Evolutionary conservation across 2,113 vertebrate species (phyloP).

Genomic region (Rousettus leschenaultii): DNA sequence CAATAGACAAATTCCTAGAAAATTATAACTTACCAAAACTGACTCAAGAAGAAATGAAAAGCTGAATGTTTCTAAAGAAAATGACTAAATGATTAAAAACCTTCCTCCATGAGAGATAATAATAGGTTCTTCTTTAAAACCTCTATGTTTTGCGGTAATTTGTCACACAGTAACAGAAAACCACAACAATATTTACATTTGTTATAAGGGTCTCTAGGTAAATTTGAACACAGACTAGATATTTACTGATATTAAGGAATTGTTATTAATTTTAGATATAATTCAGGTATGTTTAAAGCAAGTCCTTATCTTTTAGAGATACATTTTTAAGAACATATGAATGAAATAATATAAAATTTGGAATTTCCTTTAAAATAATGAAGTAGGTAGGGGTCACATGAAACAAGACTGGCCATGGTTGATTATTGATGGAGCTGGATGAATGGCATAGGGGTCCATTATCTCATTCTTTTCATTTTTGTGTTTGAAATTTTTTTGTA

Average conservation of each 20-base stretch:
- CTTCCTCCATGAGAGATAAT: background rate
- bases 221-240: background rate
- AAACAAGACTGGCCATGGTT: background rate
- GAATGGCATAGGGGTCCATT: background rate
- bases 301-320: background rate
- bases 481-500: background rate
- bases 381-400: background rate
- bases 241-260: background rate
- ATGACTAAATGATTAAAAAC: background rate
- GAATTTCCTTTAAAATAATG: background rate
- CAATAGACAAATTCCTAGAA: background rate
- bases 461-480: background rate
- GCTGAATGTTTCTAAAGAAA: background rate
- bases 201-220: background rate
- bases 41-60: background rate
- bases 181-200: background rate
- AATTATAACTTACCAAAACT: background rate
- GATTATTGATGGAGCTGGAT: background rate
- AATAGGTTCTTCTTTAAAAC: background rate
- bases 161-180: background rate
- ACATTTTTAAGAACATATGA: background rate
- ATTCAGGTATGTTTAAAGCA: background rate
- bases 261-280: background rate
- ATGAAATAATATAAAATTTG: background rate
- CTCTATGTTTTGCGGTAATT: background rate